A percentile compares a stretch with the other conserved stretches of the same genome.
phyloP scores from a whole-genome alignment of 1,140 invertebrate genomes.

The Leptestheria dahalacensis region DNA sequence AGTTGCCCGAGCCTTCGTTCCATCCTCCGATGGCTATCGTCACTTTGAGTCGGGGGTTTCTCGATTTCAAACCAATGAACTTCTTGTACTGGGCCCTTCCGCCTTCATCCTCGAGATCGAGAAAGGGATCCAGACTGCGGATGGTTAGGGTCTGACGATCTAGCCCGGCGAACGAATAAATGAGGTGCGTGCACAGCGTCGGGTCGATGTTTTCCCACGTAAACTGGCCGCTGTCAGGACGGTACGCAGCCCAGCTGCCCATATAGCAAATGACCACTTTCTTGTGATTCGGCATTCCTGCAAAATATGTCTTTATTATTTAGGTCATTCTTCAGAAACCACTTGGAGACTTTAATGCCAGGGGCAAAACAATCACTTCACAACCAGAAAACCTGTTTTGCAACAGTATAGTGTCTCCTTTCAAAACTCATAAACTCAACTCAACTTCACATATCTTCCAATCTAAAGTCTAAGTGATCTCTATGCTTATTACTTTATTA shows the following conservation, averaged over 20 bases:
- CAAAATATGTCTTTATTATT: too few relatives aligned
- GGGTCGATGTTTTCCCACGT: constrained; percentile 52
- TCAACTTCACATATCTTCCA: too few relatives aligned
- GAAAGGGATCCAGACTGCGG: constrained; percentile 48
- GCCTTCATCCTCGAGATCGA: constrained; percentile 56
- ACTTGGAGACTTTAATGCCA: too few relatives aligned
- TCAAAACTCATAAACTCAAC: too few relatives aligned
- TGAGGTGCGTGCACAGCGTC: constrained; percentile 66
- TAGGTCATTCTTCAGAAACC: too few relatives aligned
- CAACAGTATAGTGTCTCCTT: too few relatives aligned
- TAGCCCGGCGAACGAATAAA: constrained; percentile 74
- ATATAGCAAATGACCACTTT: constrained; percentile 63
- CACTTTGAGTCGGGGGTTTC: constrained; percentile 57
- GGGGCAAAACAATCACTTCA: too few relatives aligned
- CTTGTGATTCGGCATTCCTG: too few relatives aligned
- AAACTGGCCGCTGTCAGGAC: constrained; percentile 45
- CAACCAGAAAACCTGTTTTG: too few relatives aligned
- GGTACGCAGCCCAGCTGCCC: constrained; percentile 58
- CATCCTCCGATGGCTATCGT: constrained; percentile 71
- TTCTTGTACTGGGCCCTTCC: constrained; percentile 49
- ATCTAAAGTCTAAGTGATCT: too few relatives aligned
- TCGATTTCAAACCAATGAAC: constrained; percentile 44
- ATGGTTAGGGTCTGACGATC: constrained; percentile 46
- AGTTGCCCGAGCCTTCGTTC: constrained; percentile 70
- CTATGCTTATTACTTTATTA: too few relatives aligned